Base-by-base conservation (phyloP, 2,113 vertebrate genomes). In the Podiceps cristatus region DNA sequence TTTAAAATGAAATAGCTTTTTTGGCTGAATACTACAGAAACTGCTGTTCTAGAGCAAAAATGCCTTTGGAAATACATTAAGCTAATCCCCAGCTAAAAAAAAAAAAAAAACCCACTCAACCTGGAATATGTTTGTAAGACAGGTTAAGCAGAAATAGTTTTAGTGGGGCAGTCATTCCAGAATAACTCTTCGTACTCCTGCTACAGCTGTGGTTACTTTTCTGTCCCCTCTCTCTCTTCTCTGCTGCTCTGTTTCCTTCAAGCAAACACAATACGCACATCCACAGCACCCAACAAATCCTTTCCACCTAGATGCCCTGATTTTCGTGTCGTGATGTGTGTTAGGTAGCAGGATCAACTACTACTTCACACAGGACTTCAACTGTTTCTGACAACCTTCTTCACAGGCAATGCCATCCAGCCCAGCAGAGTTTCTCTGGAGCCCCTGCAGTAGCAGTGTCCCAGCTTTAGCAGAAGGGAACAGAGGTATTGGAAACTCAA, bases 261-360 rank as follows among this genome's bases (percentile, higher is more conserved):
- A 28, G 33, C n/a, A 55, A 5, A 67, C 20, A 19, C 60, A 63
- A 2, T 1, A 6, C 1, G 5, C 3, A 4, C 66, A 25, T 7
- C 33, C 76, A 25, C 33, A 62, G 42, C 12, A 53, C n/a, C 50
- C 73, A 69, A 13, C 20, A 68, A 62, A 72, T 18, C 67, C 58
- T 59, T 35, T 59, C 42, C 52, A 37, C 25, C 28, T 28, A 2
- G 7, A 5, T 19, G n/a, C 35, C 67, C 37, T 18, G 13, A 1
- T 35, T 90, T 33, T 31, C 7, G 2, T 12, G 23, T 29, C 49
- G 11, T n/a, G 69, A 16, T 44, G 11, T 19, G 25, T 64, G n/a
- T 44, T 40, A 50, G 53, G 52, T 18, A 56, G 18, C 18, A 23
- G 20, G 14, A 59, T 37, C 75, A 50, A 7, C 58, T 17, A 4